Percentiles rank a stretch among this genome's conserved stretches.
Conservation (phyloP, 2,888 invertebrate species). For the Ametastegia equiseti region DNA sequence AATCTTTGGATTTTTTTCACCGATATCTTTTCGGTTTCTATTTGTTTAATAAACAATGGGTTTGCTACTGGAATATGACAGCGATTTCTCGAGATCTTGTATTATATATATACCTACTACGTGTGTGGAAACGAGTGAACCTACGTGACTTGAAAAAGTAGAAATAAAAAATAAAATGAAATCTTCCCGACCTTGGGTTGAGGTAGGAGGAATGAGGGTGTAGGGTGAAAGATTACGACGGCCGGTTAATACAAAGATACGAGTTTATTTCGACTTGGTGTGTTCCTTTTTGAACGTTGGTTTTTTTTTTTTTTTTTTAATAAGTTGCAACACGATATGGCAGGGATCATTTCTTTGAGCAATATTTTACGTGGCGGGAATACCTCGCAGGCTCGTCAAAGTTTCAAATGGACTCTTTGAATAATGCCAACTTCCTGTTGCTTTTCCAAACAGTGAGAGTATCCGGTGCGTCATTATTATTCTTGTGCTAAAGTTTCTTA, state of each 20-base stretch:
- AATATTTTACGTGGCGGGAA: conserved; percentile 42
- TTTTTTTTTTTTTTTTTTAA: not conserved
- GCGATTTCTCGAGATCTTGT: not conserved
- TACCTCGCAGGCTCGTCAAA: conserved; percentile 5
- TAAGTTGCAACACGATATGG: conserved; percentile 10
- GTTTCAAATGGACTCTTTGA: conserved; percentile 23
- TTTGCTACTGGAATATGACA: not conserved
- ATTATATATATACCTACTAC: not conserved
- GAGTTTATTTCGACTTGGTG: not conserved
- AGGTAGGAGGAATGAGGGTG: no score
- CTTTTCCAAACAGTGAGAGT: conserved; percentile 7
- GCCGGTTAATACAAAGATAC: not conserved
- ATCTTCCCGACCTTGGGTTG: conserved; percentile 10
- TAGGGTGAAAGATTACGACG: conserved; percentile 18
- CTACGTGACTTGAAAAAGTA: not conserved
- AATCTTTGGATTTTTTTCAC: no score
- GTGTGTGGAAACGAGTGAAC: not conserved
- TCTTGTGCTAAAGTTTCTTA: not conserved
- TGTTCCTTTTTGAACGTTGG: not conserved
- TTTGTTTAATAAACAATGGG: not conserved
- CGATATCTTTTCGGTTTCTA: no score
- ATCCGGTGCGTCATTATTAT: not conserved
- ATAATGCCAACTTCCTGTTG: conserved; percentile 15
- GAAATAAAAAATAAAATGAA: not conserved
- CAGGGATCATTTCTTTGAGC: conserved; percentile 35